These are phyloP conservation scores for Oscarella lobularis DNA, from an alignment of 37 sponge, comb jelly and placozoan species.

Conservation along the genomic window DNA sequence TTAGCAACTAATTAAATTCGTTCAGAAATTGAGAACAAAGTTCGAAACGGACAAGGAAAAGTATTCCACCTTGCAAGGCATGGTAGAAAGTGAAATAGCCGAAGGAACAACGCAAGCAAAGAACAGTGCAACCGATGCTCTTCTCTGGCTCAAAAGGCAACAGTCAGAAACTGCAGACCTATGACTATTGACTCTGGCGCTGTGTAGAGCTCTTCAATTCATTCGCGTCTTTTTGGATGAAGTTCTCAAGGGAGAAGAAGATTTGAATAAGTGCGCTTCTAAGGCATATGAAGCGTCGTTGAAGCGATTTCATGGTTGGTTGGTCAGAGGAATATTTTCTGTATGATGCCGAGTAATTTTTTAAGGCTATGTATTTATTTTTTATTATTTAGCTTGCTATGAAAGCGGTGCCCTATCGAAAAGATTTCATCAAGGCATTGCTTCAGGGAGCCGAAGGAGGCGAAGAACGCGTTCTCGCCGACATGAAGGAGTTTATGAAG, in stretches of 20 bases:
- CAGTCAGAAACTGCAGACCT: background rate
- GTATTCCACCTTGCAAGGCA: conserved; percentile 36
- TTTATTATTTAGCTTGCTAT: conserved; percentile 63
- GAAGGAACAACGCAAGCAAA: conserved; percentile 28
- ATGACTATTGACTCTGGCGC: background rate
- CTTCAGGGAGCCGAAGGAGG: conserved; percentile 28
- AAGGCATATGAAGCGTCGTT: conserved; percentile 48
- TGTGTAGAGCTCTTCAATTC: conserved; percentile 57
- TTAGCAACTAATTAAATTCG: background rate
- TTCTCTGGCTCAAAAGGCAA: conserved; percentile 78
- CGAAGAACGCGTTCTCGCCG: conserved; percentile 31
- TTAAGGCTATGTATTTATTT: background rate
- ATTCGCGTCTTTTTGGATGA: conserved; percentile 44
- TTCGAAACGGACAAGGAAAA: conserved; percentile 21
- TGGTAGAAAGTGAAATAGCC: conserved; percentile 59
- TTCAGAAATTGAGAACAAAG: conserved; percentile 38
- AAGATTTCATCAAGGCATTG: conserved; percentile 35
- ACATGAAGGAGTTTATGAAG: conserved; percentile 18
- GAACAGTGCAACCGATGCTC: conserved; percentile 51
- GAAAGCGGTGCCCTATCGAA: conserved; percentile 48
- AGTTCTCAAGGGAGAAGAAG: conserved; percentile 37
- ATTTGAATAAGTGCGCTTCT: conserved; percentile 54
- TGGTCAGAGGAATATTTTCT: conserved; percentile 49
- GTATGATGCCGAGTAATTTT: conserved; percentile 32
- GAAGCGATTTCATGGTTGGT: conserved; percentile 59